Percentiles rank a stretch among this genome's conserved stretches.
Evolutionary conservation across 2,113 vertebrate species (phyloP).

Genomic region (Strix uralensis): DNA sequence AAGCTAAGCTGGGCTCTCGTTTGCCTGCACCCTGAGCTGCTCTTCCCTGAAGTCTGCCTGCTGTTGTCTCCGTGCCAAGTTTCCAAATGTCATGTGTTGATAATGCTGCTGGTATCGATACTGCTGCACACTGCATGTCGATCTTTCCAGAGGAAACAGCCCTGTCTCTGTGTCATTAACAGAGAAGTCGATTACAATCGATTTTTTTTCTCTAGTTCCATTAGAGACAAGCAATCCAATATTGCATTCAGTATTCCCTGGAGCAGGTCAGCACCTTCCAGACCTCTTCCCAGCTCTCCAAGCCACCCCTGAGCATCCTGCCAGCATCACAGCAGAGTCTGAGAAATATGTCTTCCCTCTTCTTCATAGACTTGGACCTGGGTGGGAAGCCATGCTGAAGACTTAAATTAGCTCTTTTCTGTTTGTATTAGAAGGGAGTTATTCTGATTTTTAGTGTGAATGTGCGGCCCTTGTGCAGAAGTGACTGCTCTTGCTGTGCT

Average conservation of each 20-base stretch:
- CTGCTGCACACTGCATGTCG: background rate
- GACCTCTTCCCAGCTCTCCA: background rate
- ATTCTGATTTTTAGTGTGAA: background rate
- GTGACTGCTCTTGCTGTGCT: background rate
- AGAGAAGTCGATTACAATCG: background rate
- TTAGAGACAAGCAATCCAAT: conserved; percentile 9
- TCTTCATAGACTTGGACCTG: background rate
- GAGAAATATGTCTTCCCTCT: background rate
- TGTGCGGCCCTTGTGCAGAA: background rate
- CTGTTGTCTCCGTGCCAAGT: conserved; percentile 2
- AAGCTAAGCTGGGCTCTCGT: background rate
- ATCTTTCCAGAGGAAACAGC: background rate
- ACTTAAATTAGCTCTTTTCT: background rate
- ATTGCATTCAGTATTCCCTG: background rate
- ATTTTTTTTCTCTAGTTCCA: background rate
- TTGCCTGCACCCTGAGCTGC: background rate
- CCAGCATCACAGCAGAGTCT: background rate
- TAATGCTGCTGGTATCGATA: background rate
- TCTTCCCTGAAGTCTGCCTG: background rate
- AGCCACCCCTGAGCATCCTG: background rate
- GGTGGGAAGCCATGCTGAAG: background rate
- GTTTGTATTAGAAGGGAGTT: background rate
- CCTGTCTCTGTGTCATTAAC: background rate
- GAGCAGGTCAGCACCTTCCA: background rate
- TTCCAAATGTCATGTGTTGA: background rate